phyloP scores from a whole-genome alignment of 2,888 invertebrate genomes.

The Halocaridina rubra region DNA sequence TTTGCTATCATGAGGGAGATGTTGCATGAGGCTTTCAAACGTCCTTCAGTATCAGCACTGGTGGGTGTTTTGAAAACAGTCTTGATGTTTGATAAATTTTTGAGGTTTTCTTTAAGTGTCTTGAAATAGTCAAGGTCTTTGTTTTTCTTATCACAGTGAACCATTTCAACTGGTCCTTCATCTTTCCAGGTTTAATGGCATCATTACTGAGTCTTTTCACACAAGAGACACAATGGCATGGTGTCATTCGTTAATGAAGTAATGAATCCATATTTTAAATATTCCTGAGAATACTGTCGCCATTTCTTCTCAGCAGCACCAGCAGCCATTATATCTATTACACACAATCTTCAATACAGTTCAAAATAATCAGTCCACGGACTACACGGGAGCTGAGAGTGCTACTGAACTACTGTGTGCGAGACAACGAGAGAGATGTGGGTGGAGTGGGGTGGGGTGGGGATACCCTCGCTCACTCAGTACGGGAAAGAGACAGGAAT shows the following conservation, averaged over 20 bases:
- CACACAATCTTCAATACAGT: too few relatives aligned
- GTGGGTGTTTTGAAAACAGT: conserved; percentile 23
- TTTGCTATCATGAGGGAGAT: not conserved
- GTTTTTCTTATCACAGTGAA: conserved; percentile 58
- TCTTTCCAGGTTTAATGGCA: conserved; percentile 61
- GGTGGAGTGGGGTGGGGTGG: too few relatives aligned
- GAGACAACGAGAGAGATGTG: too few relatives aligned
- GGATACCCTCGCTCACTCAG: too few relatives aligned
- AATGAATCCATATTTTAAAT: conserved; percentile 40
- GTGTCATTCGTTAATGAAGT: conserved; percentile 9
- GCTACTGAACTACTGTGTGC: too few relatives aligned
- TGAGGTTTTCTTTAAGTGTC: conserved; percentile 43
- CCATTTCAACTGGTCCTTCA: conserved; percentile 55
- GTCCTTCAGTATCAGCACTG: conserved; percentile 27
- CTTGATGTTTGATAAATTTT: conserved; percentile 9
- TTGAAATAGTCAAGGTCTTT: conserved; percentile 54
- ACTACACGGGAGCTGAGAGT: too few relatives aligned
- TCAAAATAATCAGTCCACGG: too few relatives aligned
- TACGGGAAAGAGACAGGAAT: too few relatives aligned
- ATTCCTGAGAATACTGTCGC: conserved; percentile 27
- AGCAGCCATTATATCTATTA: not conserved
- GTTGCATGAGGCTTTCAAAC: conserved; percentile 32
- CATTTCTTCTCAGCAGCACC: conserved; percentile 13
- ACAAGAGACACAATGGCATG: conserved; percentile 66
- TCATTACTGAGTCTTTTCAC: conserved; percentile 58